Conservation (phyloP, 2,797 vertebrate species). For the Steatocranus sp. region DNA sequence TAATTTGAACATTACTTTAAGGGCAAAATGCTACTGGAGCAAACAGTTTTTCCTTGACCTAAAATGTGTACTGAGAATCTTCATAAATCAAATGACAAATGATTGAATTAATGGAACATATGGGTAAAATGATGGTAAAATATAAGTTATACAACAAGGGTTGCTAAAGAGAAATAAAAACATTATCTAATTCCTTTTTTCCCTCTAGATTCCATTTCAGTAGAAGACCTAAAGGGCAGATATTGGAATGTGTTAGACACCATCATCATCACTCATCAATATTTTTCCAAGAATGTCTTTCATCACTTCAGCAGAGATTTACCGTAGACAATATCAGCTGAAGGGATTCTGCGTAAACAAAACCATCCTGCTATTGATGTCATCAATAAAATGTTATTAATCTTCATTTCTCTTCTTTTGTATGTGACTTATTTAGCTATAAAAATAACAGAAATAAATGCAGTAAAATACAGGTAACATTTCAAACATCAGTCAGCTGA, state of each 20-base stretch:
- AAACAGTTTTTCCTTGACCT: not conserved
- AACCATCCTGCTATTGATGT: not conserved
- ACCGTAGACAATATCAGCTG: not conserved
- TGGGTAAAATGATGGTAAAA: not conserved
- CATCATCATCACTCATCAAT: not conserved
- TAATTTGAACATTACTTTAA: not conserved
- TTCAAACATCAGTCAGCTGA: not conserved
- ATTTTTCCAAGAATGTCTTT: not conserved
- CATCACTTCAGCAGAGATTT: not conserved
- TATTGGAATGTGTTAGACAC: not conserved
- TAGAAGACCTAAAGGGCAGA: not conserved
- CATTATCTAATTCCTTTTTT: rapidly evolving
- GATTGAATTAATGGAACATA: not conserved
- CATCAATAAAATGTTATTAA: not conserved
- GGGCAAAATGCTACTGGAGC: not conserved
- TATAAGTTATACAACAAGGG: not conserved
- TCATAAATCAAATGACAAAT: not conserved
- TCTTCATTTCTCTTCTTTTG: not conserved
- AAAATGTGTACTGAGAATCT: not conserved
- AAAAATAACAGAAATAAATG: not conserved
- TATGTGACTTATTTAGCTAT: not conserved
- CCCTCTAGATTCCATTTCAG: not conserved
- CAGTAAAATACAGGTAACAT: not conserved
- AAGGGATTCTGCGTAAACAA: not conserved
- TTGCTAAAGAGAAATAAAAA: not conserved